Conservation (phyloP, 2,888 invertebrate genomes). For the Chorisops tibialis region DNA sequence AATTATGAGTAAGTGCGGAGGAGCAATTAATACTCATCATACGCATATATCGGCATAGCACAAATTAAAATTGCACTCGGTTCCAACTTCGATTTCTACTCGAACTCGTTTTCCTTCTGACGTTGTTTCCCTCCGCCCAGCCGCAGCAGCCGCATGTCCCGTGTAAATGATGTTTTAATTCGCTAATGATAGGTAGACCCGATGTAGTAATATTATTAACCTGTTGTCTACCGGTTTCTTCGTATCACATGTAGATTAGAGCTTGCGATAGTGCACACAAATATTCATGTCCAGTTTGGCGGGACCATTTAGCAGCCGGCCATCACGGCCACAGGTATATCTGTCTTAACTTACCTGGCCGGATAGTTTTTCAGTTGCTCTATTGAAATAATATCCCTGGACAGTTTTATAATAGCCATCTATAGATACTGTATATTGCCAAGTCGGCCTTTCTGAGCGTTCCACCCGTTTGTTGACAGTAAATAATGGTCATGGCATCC, state of each 20-base stretch:
- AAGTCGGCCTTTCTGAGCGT: background rate
- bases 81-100: too few relatives aligned
- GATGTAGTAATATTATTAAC: slow-evolving; percentile 22
- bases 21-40: too few relatives aligned
- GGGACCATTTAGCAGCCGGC: background rate
- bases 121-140: too few relatives aligned
- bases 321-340: background rate
- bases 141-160: too few relatives aligned
- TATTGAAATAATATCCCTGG: too few relatives aligned
- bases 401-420: too few relatives aligned
- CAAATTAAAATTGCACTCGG: too few relatives aligned
- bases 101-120: background rate
- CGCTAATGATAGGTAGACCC: slow-evolving; percentile 25
- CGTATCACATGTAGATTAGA: slow-evolving; percentile 14
- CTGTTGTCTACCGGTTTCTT: slow-evolving; percentile 12
- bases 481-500: slow-evolving; percentile 11
- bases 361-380: too few relatives aligned
- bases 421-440: background rate
- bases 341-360: too few relatives aligned
- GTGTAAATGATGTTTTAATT: slow-evolving; percentile 30
- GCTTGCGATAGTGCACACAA: background rate
- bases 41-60: too few relatives aligned
- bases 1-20: too few relatives aligned
- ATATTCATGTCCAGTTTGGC: background rate
- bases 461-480: slow-evolving; percentile 1